Evolutionary conservation across 2,888 invertebrate species (phyloP).

Genomic region (Trypoxylon attenuatum): DNA sequence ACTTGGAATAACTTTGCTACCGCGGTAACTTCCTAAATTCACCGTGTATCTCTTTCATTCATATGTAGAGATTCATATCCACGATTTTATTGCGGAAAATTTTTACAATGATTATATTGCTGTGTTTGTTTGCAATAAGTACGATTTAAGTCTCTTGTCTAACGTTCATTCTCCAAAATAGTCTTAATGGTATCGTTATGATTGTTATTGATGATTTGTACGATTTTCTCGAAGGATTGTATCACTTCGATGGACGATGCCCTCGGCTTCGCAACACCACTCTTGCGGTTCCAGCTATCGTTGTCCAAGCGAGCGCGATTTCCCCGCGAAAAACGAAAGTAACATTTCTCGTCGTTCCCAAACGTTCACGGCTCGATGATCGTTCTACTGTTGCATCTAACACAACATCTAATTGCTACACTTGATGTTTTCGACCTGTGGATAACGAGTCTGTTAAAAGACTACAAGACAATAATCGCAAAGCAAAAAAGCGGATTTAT

Average conservation of each 20-base stretch:
- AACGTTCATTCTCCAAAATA: no score
- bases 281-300: conserved; percentile 30
- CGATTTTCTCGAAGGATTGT: neutral
- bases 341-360: conserved; percentile 39
- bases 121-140: no score
- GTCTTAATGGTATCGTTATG: neutral
- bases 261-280: conserved; percentile 42
- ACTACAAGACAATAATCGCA: no score
- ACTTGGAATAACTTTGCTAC: neutral
- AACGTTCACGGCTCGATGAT: conserved; percentile 44
- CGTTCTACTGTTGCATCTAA: conserved; percentile 19
- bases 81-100: no score
- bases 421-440: conserved; percentile 29
- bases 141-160: no score
- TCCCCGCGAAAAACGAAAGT: conserved; percentile 60
- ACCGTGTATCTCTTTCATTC: no score
- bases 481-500: no score
- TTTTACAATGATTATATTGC: no score
- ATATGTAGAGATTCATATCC: no score
- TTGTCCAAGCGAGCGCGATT: conserved; percentile 39
- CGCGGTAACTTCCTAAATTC: neutral
- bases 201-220: neutral
- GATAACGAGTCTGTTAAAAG: conserved; percentile 21
- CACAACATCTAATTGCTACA: conserved; percentile 23
- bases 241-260: conserved; percentile 14